These are phyloP conservation scores for Trogon surrucura DNA, from an alignment of 2,113 vertebrate species.

Conservation along the genomic window DNA sequence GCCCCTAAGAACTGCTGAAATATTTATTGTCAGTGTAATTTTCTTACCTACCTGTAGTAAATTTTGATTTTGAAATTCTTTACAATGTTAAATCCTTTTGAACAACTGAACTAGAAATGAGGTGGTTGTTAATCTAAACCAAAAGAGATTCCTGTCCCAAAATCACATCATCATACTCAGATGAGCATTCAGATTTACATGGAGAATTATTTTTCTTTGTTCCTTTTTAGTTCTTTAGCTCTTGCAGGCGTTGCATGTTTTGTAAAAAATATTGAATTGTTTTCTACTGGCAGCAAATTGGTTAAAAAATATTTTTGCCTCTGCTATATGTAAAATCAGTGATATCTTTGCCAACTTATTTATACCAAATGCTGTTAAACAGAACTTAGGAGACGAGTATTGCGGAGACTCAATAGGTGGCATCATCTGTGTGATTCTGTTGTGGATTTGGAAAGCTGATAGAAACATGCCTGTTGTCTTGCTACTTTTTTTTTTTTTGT, in stretches of 20 bases:
- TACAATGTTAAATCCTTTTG: not conserved
- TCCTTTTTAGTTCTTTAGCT: not conserved
- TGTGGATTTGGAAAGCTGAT: not conserved
- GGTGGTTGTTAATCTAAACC: not conserved
- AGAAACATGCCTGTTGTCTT: not conserved
- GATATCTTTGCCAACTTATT: not conserved
- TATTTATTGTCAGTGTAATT: not conserved
- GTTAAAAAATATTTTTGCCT: not conserved
- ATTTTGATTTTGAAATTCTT: not conserved
- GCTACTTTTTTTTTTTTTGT: too few species aligned
- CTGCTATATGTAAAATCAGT: not conserved
- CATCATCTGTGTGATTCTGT: not conserved
- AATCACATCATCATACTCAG: not conserved
- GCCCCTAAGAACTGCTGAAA: not conserved
- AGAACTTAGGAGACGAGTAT: not conserved
- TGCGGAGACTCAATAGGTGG: too few species aligned
- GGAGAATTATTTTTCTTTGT: not conserved
- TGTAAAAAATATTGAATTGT: not conserved
- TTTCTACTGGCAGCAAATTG: not conserved
- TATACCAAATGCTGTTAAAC: not conserved
- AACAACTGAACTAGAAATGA: not conserved
- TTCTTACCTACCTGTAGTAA: not conserved
- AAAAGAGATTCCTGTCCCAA: not conserved
- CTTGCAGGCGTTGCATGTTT: not conserved
- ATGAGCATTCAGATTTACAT: not conserved